These are phyloP conservation scores for Spodoptera frugiperda DNA, from an alignment of 1,140 invertebrate genomes.

Conservation along the genomic window DNA sequence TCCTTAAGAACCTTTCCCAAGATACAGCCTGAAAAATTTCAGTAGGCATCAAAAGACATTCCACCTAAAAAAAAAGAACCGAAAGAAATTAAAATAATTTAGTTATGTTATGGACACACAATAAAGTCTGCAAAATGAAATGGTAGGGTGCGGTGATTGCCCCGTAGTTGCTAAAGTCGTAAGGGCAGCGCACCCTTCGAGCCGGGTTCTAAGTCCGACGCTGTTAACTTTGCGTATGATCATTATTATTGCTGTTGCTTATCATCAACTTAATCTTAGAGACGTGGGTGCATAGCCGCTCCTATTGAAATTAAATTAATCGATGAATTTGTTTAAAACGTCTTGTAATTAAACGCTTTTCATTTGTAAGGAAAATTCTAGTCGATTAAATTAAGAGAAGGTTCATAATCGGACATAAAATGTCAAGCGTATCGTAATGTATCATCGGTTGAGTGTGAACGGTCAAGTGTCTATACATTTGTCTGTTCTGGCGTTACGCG, in stretches of 20 bases:
- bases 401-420: too few species aligned
- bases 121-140: constrained; percentile 34
- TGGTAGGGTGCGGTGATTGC: constrained; percentile 25
- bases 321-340: too few species aligned
- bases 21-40: neutral
- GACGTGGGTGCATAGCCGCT: neutral
- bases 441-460: too few species aligned
- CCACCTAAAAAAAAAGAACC: too few species aligned
- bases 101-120: neutral
- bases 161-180: constrained; percentile 15
- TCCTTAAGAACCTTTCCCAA: too few species aligned
- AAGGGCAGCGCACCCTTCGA: constrained; percentile 23
- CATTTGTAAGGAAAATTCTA: too few species aligned
- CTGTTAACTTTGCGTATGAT: constrained; percentile 7
- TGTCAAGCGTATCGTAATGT: too few species aligned
- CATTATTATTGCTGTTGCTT: constrained; percentile 5
- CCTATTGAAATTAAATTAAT: too few species aligned
- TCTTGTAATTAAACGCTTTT: too few species aligned
- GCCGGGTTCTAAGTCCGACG: neutral
- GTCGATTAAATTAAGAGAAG: too few species aligned
- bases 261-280: neutral
- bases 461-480: too few species aligned
- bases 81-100: constrained; percentile 16
- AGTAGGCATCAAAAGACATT: neutral
- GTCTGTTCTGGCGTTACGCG: too few species aligned